Evolutionary conservation across 2,113 vertebrate species (phyloP).

Genomic region (Fregata magnificens): DNA sequence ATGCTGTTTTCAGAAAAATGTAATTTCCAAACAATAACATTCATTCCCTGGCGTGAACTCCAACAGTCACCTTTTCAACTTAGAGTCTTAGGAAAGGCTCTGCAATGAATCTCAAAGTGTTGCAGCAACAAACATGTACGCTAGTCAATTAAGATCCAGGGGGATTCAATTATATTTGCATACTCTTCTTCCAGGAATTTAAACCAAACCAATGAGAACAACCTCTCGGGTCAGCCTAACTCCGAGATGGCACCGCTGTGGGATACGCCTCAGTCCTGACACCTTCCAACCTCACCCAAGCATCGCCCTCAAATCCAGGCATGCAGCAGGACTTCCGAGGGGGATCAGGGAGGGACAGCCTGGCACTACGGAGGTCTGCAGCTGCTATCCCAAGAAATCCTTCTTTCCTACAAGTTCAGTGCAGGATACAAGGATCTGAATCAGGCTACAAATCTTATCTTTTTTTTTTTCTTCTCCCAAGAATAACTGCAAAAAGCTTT

Average conservation of each 20-base stretch:
- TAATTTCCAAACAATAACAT: background rate
- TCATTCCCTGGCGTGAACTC: background rate
- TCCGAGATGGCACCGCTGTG: background rate
- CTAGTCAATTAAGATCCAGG: background rate
- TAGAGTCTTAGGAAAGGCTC: background rate
- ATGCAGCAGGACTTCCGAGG: background rate
- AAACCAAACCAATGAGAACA: background rate
- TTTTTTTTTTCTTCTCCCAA: background rate
- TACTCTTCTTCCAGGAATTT: background rate
- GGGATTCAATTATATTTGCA: background rate
- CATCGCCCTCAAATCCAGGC: background rate
- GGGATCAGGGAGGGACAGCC: background rate
- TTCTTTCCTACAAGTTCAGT: background rate
- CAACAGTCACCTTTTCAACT: background rate
- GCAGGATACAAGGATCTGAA: background rate
- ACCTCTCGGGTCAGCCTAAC: background rate
- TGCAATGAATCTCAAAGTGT: background rate
- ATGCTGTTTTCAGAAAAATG: background rate
- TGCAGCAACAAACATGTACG: background rate
- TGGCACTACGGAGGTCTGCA: background rate
- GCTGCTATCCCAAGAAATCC: background rate
- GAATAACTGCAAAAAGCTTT: background rate
- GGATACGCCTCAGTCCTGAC: background rate
- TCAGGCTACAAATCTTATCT: background rate
- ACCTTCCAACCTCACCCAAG: background rate